Evolutionary conservation across 2,113 vertebrate species (phyloP), one percentile per base, ranked within the genome.

Genomic region (Eretmochelys imbricata): DNA sequence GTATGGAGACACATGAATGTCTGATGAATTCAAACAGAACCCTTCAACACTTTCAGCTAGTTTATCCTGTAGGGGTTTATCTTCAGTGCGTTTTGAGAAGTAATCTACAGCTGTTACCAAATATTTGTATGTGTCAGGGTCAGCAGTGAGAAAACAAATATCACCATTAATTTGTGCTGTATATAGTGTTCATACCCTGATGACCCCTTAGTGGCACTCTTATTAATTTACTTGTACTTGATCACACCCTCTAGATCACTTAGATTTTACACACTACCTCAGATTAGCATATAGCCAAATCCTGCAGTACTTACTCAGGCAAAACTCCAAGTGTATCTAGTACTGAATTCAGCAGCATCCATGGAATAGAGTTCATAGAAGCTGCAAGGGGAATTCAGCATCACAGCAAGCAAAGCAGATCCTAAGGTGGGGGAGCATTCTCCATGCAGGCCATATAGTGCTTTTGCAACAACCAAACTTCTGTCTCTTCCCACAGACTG

Each of bases 1-100:
- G 91, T 94, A 93, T 1, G 0, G 86, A 53, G 90, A 92, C 85
- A 89, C 93, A 54, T 95, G 89, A 97, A 97, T 87, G 83, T 93
- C 94, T 82, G 81, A 95, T 96, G 79, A 95, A 96, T 97, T 97
- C 97, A 94, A 88, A 95, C 96, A 97, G 88, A 94, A 96, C 84
- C 14, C 78, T 94, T 95, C 97, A 96, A 96, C 94, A 97, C 95
- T 95, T 96, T 95, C 9, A 59, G 88, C 48, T 46, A 92, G 95
- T 93, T 96, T 96, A 94, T 95, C 86, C 96, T 94, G 84, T 91
- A 85, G 89, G 54, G 92, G 88, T 89, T 97, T 95, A 83, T 94
- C 80, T 96, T 96, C 76, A 83, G 93, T 91, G 88, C 57, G 12
- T 91, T 97, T 96, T 93, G 79, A 93, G 81, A 90, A 83, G 80